A percentile compares a stretch with the other conserved stretches of the same genome.
Conservation (phyloP, 2,888 invertebrate genomes). For the Punctoribates punctum region DNA sequence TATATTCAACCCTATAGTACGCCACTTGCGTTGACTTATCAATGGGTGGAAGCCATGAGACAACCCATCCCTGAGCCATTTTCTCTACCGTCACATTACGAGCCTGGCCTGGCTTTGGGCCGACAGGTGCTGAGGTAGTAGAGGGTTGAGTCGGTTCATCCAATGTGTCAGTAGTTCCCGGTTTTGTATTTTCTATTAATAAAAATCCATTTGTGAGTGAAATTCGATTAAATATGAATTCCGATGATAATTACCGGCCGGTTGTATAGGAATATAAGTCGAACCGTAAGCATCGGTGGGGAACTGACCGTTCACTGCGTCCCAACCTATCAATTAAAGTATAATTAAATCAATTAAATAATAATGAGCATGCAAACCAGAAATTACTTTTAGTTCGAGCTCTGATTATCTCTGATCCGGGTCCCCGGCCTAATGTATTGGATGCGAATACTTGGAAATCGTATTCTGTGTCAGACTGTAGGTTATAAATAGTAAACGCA, state of each 20-base stretch:
- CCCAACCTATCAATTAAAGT: slow-evolving; percentile 59
- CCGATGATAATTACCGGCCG: slow-evolving; percentile 62
- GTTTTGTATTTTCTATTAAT: slow-evolving; percentile 21
- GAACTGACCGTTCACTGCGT: slow-evolving; percentile 61
- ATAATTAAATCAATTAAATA: not conserved
- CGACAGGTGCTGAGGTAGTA: slow-evolving; percentile 57
- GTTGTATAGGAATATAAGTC: slow-evolving; percentile 66
- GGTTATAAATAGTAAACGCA: slow-evolving; percentile 83
- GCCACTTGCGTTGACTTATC: slow-evolving; percentile 67
- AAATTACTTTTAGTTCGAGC: slow-evolving; percentile 77
- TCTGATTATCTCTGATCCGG: slow-evolving; percentile 88
- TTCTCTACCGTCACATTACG: slow-evolving; percentile 84
- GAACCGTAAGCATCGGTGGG: slow-evolving; percentile 71
- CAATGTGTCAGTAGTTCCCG: slow-evolving; percentile 20
- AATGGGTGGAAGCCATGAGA: slow-evolving; percentile 72
- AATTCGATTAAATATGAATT: not conserved
- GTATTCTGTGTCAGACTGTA: slow-evolving; percentile 84
- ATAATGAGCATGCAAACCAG: no score
- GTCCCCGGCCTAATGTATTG: slow-evolving; percentile 89
- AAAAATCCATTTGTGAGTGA: not conserved
- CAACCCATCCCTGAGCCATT: slow-evolving; percentile 81
- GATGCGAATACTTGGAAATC: slow-evolving; percentile 95
- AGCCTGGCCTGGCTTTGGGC: slow-evolving; percentile 86
- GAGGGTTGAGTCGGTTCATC: slow-evolving; percentile 28
- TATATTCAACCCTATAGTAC: slow-evolving; percentile 86